Evolutionary conservation across 2,888 invertebrate species (phyloP).

Genomic region (Hermodice carunculata): DNA sequence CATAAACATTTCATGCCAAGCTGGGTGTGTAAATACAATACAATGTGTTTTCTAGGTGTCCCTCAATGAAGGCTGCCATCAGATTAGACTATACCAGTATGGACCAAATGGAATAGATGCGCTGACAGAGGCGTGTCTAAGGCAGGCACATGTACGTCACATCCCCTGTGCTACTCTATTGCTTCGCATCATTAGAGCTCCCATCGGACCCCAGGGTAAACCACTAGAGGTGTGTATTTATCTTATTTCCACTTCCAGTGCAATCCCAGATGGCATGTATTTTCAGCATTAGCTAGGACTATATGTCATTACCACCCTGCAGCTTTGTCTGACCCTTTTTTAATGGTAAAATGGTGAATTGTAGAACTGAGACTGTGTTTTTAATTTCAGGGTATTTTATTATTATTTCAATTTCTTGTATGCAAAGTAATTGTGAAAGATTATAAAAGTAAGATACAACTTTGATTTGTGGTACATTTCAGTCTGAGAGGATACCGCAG

Average conservation of each 20-base stretch:
- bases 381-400: no score
- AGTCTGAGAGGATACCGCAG: constrained; percentile 61
- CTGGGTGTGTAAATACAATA: neutral
- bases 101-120: constrained; percentile 65
- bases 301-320: no score
- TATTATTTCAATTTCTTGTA: neutral
- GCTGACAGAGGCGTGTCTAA: constrained; percentile 54
- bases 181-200: constrained; percentile 60
- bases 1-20: neutral
- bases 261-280: neutral
- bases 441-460: neutral
- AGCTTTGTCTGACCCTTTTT: no score
- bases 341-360: no score
- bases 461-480: constrained; percentile 12
- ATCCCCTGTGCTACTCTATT: constrained; percentile 65
- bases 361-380: no score
- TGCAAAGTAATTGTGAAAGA: neutral
- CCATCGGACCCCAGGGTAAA: constrained; percentile 59
- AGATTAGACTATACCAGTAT: constrained; percentile 58
- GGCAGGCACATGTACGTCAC: constrained; percentile 49
- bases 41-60: constrained; percentile 52
- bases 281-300: no score
- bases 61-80: constrained; percentile 66
- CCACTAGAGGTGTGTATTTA: constrained; percentile 55
- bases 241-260: neutral